Evolutionary conservation across 2,888 invertebrate genomes (phyloP).

Genomic region (Cheilosia scutellata): DNA sequence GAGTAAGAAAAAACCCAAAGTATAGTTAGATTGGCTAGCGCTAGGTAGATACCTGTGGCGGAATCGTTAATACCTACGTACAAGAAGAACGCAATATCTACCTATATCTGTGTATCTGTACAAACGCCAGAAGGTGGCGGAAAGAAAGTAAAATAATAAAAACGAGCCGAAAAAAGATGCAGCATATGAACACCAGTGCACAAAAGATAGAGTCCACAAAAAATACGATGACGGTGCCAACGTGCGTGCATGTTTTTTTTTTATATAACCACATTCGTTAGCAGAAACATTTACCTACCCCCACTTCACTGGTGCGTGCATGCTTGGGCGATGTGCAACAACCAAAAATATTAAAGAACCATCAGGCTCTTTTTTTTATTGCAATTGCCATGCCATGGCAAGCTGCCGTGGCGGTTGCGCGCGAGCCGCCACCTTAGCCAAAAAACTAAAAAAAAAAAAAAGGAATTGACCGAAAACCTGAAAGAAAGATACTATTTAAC

Average conservation of each 20-base stretch:
- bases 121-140: slow-evolving; percentile 34
- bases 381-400: slow-evolving; percentile 32
- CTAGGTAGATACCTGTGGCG: too few species aligned
- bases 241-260: slow-evolving; percentile 34
- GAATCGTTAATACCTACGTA: too few species aligned
- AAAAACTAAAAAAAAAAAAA: slow-evolving; percentile 18
- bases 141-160: slow-evolving; percentile 33
- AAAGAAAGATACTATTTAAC: slow-evolving; percentile 63
- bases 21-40: too few species aligned
- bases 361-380: slow-evolving; percentile 39
- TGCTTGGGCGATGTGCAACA: slow-evolving; percentile 43
- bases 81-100: neutral
- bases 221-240: slow-evolving; percentile 7
- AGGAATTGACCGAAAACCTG: slow-evolving; percentile 25
- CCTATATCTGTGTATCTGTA: neutral
- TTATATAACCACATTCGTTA: slow-evolving; percentile 7
- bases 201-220: neutral
- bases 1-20: too few species aligned
- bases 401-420: slow-evolving; percentile 47
- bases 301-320: slow-evolving; percentile 31
- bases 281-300: neutral
- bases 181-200: slow-evolving; percentile 17
- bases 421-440: slow-evolving; percentile 41
- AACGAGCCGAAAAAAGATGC: slow-evolving; percentile 8
- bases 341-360: slow-evolving; percentile 51